A percentile compares a stretch with the other conserved stretches of the same genome.
Conservation (phyloP, 1,140 invertebrate species). For the Conopomorpha cramerella region DNA sequence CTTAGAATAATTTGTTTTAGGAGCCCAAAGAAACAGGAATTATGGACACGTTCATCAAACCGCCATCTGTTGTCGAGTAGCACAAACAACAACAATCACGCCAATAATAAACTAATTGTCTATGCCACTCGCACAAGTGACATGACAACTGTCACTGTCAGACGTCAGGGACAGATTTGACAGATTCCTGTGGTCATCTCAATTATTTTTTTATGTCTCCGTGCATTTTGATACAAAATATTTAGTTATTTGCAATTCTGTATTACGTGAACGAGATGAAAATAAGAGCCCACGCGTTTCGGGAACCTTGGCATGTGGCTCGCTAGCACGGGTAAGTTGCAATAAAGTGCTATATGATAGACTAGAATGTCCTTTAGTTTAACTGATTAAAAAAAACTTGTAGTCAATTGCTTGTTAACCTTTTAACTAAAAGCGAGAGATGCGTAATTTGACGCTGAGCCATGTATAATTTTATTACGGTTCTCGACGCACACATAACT, state of each 20-base stretch:
- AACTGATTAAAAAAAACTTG: slow-evolving; percentile 59
- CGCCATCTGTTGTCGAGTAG: slow-evolving; percentile 30
- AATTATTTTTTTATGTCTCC: slow-evolving; percentile 52
- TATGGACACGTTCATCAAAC: slow-evolving; percentile 4
- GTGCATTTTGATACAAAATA: slow-evolving; percentile 58
- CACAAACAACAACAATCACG: slow-evolving; percentile 19
- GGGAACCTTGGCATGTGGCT: slow-evolving; percentile 49
- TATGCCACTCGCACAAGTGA: slow-evolving; percentile 47
- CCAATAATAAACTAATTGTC: slow-evolving; percentile 33
- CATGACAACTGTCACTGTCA: no score
- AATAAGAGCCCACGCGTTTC: slow-evolving; percentile 53
- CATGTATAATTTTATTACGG: slow-evolving; percentile 58
- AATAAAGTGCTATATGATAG: slow-evolving; percentile 16
- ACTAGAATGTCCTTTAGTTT: slow-evolving; percentile 50
- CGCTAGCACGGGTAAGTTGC: slow-evolving; percentile 50
- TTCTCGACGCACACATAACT: slow-evolving; percentile 39
- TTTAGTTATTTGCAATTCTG: slow-evolving; percentile 54
- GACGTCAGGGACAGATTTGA: slow-evolving; percentile 56
- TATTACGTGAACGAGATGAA: slow-evolving; percentile 59
- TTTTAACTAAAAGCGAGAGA: slow-evolving; percentile 58
- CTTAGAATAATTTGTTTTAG: no score
- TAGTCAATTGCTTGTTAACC: slow-evolving; percentile 60
- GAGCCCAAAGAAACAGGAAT: no score
- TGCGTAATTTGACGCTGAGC: slow-evolving; percentile 56
- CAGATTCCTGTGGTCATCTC: slow-evolving; percentile 50